A percentile compares a stretch with the other conserved stretches of the same genome.
Conservation (phyloP, 2,113 vertebrate species). For the Perca schrenkii region DNA sequence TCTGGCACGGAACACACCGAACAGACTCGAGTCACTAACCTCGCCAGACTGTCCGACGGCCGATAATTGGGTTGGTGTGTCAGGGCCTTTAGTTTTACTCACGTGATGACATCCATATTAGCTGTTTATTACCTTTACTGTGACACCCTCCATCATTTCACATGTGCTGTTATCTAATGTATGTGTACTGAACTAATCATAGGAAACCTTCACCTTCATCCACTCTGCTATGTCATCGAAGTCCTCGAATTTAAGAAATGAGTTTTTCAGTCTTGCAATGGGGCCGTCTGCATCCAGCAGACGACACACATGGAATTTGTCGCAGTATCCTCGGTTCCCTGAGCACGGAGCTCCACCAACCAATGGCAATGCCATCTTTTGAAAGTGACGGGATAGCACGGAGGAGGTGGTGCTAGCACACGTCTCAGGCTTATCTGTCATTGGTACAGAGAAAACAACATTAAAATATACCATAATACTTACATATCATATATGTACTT, state of each 20-base stretch:
- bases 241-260: slow-evolving; percentile 80
- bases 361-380: slow-evolving; percentile 68
- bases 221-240: slow-evolving; percentile 80
- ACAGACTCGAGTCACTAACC: too few relatives aligned
- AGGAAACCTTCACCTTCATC: slow-evolving; percentile 81
- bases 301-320: slow-evolving; percentile 85
- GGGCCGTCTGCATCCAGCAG: slow-evolving; percentile 85
- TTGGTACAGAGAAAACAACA: slow-evolving; percentile 1
- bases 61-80: too few relatives aligned
- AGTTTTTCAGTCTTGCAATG: slow-evolving; percentile 85
- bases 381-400: slow-evolving; percentile 74
- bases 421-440: slow-evolving; percentile 74
- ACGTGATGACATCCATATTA: background rate
- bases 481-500: background rate
- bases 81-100: background rate
- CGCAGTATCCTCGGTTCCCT: slow-evolving; percentile 83
- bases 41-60: too few relatives aligned
- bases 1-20: too few relatives aligned
- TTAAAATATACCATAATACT: background rate
- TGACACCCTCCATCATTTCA: background rate
- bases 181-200: background rate
- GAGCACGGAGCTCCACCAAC: slow-evolving; percentile 81
- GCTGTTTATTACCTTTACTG: background rate
- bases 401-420: slow-evolving; percentile 85
- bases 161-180: background rate